Evolutionary conservation across 2,888 invertebrate genomes (phyloP).

Genomic region (Oligia latruncula): DNA sequence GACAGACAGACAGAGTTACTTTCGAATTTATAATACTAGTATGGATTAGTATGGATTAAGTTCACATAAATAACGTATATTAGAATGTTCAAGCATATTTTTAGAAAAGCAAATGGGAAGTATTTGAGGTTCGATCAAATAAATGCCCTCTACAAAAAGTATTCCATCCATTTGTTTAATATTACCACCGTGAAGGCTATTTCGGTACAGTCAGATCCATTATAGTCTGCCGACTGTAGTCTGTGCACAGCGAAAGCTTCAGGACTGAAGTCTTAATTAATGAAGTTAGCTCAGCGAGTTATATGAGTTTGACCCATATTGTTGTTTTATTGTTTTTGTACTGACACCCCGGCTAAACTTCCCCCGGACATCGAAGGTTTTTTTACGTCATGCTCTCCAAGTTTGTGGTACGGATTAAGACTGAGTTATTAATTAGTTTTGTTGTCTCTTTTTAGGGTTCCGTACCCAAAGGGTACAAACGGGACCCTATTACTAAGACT

Average conservation of each 20-base stretch:
- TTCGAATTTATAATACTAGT: too few relatives aligned
- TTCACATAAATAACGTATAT: too few relatives aligned
- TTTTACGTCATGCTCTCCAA: conserved; percentile 50
- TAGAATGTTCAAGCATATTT: background rate
- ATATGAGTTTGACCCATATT: conserved; percentile 68
- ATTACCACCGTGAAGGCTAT: background rate
- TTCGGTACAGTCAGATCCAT: conserved; percentile 5
- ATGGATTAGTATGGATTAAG: too few relatives aligned
- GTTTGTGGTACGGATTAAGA: conserved; percentile 55
- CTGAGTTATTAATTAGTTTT: conserved; percentile 62
- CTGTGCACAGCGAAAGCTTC: conserved; percentile 42
- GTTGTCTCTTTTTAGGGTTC: conserved; percentile 11
- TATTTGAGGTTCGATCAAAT: background rate
- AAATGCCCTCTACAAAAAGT: background rate
- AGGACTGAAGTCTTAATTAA: conserved; percentile 68
- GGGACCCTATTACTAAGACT: too few relatives aligned
- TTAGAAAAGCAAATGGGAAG: background rate
- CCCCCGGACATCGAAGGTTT: conserved; percentile 50
- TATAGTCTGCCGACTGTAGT: background rate
- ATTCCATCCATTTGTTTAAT: background rate
- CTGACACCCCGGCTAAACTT: conserved; percentile 60
- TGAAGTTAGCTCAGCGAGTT: conserved; percentile 65
- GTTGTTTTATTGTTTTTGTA: conserved; percentile 65
- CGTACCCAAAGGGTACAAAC: too few relatives aligned
- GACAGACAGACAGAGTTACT: too few relatives aligned